Evolutionary conservation across 2,113 vertebrate species (phyloP).

Genomic region (Limnothrissa miodon): DNA sequence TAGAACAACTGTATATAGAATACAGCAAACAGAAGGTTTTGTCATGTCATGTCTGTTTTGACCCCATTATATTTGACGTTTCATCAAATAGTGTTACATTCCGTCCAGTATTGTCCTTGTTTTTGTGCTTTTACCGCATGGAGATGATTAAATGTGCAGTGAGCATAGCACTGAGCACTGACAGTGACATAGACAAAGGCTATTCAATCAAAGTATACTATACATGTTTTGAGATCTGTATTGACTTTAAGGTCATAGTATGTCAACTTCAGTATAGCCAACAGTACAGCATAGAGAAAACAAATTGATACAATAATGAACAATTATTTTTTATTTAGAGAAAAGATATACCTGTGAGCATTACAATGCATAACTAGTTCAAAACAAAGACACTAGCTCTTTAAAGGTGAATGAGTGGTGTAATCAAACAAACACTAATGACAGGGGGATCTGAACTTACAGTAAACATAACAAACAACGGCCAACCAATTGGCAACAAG

Average conservation of each 20-base stretch:
- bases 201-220: neutral
- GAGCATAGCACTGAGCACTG: no score
- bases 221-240: neutral
- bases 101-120: neutral
- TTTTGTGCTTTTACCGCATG: no score
- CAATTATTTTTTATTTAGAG: neutral
- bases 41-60: no score
- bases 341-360: neutral
- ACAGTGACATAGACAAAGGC: neutral
- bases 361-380: neutral
- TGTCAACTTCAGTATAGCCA: neutral
- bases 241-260: neutral
- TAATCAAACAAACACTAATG: no score
- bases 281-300: neutral
- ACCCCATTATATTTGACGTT: neutral
- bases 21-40: neutral
- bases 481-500: no score
- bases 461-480: no score
- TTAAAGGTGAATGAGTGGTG: no score
- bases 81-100: neutral
- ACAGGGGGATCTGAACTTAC: no score
- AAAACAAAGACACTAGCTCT: neutral
- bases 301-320: neutral
- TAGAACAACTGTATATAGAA: neutral
- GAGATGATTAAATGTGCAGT: no score